A percentile compares a stretch with the other conserved stretches of the same genome.
Evolutionary conservation across 2,113 vertebrate genomes (phyloP).

Genomic region (Opisthocomus hoazin): DNA sequence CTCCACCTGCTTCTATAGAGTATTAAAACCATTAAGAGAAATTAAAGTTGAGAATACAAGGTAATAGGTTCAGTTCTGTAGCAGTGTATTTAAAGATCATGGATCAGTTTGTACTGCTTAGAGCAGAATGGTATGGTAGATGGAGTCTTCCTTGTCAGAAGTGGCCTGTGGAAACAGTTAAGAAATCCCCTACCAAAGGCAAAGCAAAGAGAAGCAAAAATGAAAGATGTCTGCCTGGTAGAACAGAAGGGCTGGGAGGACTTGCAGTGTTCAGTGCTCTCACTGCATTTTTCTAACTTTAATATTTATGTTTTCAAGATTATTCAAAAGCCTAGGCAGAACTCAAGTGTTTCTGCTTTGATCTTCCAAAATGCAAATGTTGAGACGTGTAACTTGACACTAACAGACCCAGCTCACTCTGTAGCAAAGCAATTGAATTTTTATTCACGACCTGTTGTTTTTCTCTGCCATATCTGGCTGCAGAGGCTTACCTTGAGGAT

Average conservation of each 20-base stretch:
- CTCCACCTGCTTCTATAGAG: not conserved
- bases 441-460: not conserved
- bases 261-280: not conserved
- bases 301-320: conserved; percentile 31
- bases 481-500: not conserved
- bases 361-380: not conserved
- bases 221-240: not conserved
- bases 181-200: not conserved
- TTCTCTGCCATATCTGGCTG: not conserved
- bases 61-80: not conserved
- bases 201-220: not conserved
- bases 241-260: not conserved
- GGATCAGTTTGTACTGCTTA: not conserved
- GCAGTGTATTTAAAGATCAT: not conserved
- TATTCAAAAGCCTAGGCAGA: not conserved
- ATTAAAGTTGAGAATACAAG: not conserved
- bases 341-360: not conserved
- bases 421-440: not conserved
- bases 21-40: conserved; percentile 9
- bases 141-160: not conserved
- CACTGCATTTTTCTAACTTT: not conserved
- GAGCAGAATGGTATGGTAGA: not conserved
- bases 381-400: not conserved
- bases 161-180: not conserved
- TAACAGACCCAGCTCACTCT: not conserved